Conservation (phyloP, 2,113 vertebrate species). For the Lophochroa leadbeateri region DNA sequence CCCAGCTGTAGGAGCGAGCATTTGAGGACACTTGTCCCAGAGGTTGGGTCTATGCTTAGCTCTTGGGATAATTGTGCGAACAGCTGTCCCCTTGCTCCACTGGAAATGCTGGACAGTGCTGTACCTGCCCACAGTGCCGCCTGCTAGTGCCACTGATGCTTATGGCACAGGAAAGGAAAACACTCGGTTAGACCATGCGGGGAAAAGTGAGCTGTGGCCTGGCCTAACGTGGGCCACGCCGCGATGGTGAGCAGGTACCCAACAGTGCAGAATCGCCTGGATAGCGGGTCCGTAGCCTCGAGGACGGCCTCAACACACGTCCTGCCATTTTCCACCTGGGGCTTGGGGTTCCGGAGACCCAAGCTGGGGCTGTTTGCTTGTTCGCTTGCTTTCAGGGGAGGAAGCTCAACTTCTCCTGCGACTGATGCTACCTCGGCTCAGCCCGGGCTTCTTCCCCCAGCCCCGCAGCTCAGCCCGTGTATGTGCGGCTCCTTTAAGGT, state of each 20-base stretch:
- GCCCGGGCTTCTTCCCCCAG: neutral
- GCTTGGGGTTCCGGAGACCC: no score
- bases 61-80: rapidly evolving
- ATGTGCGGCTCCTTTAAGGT: constrained; percentile 65
- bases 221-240: neutral
- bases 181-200: rapidly evolving
- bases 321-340: neutral
- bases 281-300: neutral
- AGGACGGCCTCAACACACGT: rapidly evolving
- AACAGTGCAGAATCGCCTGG: rapidly evolving
- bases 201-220: neutral
- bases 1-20: rapidly evolving
- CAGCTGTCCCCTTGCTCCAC: rapidly evolving
- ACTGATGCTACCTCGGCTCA: no score
- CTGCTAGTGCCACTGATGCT: rapidly evolving
- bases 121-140: neutral
- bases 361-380: rapidly evolving
- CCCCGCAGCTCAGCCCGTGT: neutral
- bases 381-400: neutral
- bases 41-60: neutral
- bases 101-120: rapidly evolving
- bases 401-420: rapidly evolving
- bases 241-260: rapidly evolving
- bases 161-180: neutral
- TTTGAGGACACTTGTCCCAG: neutral